Percentiles rank a stretch among this genome's conserved stretches.
Evolutionary conservation across 2,888 invertebrate genomes (phyloP).

Genomic region (Ochropacha duplaris): DNA sequence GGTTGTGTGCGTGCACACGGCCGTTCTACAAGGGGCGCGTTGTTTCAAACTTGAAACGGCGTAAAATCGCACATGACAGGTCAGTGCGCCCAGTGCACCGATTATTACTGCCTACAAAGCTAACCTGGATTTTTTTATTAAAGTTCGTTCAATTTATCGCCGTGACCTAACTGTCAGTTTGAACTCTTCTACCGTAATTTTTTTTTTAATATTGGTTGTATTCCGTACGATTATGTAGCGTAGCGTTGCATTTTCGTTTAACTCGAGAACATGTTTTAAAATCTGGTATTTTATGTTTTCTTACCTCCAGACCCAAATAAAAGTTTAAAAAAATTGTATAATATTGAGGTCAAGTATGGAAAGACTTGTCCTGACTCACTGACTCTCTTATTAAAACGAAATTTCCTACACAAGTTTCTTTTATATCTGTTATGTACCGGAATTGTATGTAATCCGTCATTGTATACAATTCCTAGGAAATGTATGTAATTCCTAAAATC

Average conservation of each 20-base stretch:
- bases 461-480: too few relatives aligned
- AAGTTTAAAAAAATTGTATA: too few relatives aligned
- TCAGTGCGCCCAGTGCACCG: conserved; percentile 63
- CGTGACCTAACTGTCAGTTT: not conserved
- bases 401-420: too few relatives aligned
- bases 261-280: too few relatives aligned
- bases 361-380: too few relatives aligned
- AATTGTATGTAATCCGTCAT: too few relatives aligned
- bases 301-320: not conserved
- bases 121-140: conserved; percentile 23
- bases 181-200: not conserved
- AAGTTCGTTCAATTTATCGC: not conserved
- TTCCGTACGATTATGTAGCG: too few relatives aligned
- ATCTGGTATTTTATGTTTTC: not conserved
- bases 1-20: conserved; percentile 4
- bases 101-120: conserved; percentile 28
- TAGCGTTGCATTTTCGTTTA: too few relatives aligned
- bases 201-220: not conserved
- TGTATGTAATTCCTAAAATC: too few relatives aligned
- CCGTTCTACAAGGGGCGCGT: conserved; percentile 26
- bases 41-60: conserved; percentile 62
- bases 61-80: conserved; percentile 71
- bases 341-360: too few relatives aligned
- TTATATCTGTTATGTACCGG: too few relatives aligned
- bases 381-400: too few relatives aligned